phyloP scores from a whole-genome alignment of 2,797 vertebrate genomes.

The Myotis planiceps region DNA sequence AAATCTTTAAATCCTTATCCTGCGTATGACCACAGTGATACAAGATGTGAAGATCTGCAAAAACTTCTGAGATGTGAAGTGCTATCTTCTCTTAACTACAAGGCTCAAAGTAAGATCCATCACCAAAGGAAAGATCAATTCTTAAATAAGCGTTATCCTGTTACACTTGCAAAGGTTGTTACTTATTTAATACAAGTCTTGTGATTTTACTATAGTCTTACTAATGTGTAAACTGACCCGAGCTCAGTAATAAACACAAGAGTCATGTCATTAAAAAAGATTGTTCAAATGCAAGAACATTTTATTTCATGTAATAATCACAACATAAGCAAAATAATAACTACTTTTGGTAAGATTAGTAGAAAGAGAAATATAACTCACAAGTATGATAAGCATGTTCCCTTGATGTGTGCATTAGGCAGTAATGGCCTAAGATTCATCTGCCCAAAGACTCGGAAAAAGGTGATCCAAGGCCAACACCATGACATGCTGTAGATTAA shows the following conservation, averaged over 20 bases:
- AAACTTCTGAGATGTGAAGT: neutral
- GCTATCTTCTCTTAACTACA: neutral
- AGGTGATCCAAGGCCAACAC: neutral
- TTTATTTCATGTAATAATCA: constrained; percentile 53
- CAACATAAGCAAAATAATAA: constrained; percentile 40
- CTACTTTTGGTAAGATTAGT: neutral
- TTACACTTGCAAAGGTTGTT: neutral
- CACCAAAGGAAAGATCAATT: neutral
- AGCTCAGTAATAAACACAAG: constrained; percentile 45
- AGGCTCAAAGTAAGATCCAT: neutral
- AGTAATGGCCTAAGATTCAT: neutral
- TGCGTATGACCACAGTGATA: neutral
- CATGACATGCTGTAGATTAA: neutral
- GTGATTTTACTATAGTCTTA: neutral
- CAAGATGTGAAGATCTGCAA: neutral
- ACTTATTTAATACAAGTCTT: constrained; percentile 23
- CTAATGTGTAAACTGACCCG: neutral
- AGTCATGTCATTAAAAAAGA: neutral
- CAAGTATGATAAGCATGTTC: neutral
- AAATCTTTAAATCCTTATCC: neutral
- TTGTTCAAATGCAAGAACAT: constrained; percentile 33
- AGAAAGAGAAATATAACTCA: neutral
- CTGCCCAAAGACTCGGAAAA: neutral
- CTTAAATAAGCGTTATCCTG: neutral
- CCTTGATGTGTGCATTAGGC: neutral